Evolutionary conservation across 2,888 invertebrate species (phyloP).

Genomic region (Campaea margaritaria): DNA sequence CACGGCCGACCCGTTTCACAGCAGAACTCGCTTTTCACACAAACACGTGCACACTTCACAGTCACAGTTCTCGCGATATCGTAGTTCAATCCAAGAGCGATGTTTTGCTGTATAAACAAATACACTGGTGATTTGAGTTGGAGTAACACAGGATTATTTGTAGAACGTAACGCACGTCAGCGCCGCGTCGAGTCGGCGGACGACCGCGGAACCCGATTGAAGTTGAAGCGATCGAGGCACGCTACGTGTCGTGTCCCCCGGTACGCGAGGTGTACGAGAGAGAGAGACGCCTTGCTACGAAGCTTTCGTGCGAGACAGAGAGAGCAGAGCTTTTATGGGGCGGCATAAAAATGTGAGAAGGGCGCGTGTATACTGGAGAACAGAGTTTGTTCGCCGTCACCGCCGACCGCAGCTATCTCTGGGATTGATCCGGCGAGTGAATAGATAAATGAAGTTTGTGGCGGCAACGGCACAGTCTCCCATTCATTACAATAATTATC

Average conservation of each 20-base stretch:
- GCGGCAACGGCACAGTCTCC: constrained; percentile 58
- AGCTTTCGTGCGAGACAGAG: constrained; percentile 48
- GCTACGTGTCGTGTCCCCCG: constrained; percentile 78
- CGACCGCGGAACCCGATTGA: constrained; percentile 75
- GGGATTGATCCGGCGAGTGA: constrained; percentile 70
- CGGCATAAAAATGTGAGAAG: constrained; percentile 75
- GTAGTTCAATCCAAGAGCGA: constrained; percentile 68
- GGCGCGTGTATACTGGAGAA: constrained; percentile 56
- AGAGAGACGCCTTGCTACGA: constrained; percentile 52
- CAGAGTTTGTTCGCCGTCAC: constrained; percentile 49
- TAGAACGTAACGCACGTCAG: constrained; percentile 78
- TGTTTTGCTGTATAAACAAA: constrained; percentile 77
- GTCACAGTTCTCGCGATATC: constrained; percentile 62
- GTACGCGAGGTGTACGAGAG: constrained; percentile 59
- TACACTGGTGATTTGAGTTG: constrained; percentile 74
- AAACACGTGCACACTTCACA: constrained; percentile 62
- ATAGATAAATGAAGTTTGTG: constrained; percentile 68
- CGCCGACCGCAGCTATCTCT: constrained; percentile 58
- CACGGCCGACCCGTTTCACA: constrained; percentile 74
- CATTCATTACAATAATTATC: constrained; percentile 75
- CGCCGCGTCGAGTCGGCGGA: constrained; percentile 81
- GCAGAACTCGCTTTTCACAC: constrained; percentile 63
- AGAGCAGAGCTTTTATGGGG: constrained; percentile 57
- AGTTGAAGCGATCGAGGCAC: constrained; percentile 60
- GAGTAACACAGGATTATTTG: constrained; percentile 66